Percentiles rank a stretch among this genome's conserved stretches.
phyloP scores from a whole-genome alignment of 2,113 vertebrate species.

The Prinia subflava region DNA sequence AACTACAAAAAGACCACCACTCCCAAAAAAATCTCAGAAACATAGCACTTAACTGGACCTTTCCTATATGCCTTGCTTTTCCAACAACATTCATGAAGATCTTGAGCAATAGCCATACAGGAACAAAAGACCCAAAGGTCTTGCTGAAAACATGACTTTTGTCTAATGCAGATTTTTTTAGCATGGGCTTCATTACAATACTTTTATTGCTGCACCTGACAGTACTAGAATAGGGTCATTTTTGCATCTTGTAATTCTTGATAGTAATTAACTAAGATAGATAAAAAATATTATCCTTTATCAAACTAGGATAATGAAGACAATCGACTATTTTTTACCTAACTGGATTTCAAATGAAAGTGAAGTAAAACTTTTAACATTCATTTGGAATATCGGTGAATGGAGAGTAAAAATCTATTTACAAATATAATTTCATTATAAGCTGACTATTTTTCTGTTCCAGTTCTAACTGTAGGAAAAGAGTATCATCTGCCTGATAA shows the following conservation, averaged over 20 bases:
- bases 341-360: not conserved
- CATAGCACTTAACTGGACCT: not conserved
- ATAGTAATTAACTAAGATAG: not conserved
- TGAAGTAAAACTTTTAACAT: not conserved
- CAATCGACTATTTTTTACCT: not conserved
- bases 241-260: not conserved
- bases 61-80: not conserved
- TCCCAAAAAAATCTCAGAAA: not conserved
- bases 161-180: not conserved
- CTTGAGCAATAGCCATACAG: not conserved
- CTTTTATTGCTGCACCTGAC: not conserved
- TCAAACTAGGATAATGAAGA: not conserved
- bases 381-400: not conserved
- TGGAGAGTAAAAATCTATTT: not conserved
- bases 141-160: not conserved
- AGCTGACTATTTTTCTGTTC: not conserved
- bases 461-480: not conserved
- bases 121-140: not conserved
- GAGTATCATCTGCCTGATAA: not conserved
- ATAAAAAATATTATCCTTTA: not conserved
- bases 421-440: not conserved
- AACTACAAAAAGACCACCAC: fast-evolving
- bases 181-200: not conserved
- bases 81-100: not conserved
- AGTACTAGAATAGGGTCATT: not conserved